Percentiles rank a stretch among this genome's conserved stretches.
Conservation (phyloP, 2,888 invertebrate species). For the Hypselothyrea guttata region DNA sequence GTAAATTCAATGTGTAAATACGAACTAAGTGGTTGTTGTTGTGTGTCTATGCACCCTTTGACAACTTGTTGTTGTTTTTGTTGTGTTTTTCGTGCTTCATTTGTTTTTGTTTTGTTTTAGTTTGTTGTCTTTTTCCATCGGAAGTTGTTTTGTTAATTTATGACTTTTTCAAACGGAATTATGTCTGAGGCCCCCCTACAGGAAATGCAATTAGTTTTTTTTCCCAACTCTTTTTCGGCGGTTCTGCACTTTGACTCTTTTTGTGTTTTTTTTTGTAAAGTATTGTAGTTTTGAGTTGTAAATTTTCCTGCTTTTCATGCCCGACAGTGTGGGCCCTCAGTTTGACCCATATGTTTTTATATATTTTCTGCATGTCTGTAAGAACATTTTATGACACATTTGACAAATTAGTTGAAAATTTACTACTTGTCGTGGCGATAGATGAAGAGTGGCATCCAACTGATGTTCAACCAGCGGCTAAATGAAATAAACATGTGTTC, state of each 20-base stretch:
- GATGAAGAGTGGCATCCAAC: conserved; percentile 29
- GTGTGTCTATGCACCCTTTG: conserved; percentile 51
- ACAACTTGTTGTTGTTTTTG: conserved; percentile 42
- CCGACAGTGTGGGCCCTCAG: conserved; percentile 29
- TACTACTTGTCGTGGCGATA: conserved; percentile 50
- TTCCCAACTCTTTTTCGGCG: conserved; percentile 32
- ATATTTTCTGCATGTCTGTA: background rate
- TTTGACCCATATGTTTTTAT: conserved; percentile 50
- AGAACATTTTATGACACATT: conserved; percentile 57
- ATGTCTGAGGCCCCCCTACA: conserved; percentile 48
- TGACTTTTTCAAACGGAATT: conserved; percentile 62
- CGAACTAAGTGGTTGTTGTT: conserved; percentile 8
- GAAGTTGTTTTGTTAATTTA: conserved; percentile 75
- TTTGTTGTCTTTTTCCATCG: conserved; percentile 64
- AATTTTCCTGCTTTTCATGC: conserved; percentile 24
- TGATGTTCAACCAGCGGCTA: conserved; percentile 11
- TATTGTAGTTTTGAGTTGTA: conserved; percentile 43
- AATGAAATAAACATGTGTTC: conserved; percentile 23
- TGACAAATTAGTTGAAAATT: conserved; percentile 73
- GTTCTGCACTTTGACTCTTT: conserved; percentile 30
- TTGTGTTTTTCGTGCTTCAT: conserved; percentile 51
- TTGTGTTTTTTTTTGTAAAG: conserved; percentile 13
- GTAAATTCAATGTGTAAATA: no score
- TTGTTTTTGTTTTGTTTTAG: conserved; percentile 46
- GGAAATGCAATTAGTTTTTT: conserved; percentile 75